Evolutionary conservation across 2,797 vertebrate genomes (phyloP), one percentile per base, ranked within the genome.

Genomic region (Atherinosoma microstoma): DNA sequence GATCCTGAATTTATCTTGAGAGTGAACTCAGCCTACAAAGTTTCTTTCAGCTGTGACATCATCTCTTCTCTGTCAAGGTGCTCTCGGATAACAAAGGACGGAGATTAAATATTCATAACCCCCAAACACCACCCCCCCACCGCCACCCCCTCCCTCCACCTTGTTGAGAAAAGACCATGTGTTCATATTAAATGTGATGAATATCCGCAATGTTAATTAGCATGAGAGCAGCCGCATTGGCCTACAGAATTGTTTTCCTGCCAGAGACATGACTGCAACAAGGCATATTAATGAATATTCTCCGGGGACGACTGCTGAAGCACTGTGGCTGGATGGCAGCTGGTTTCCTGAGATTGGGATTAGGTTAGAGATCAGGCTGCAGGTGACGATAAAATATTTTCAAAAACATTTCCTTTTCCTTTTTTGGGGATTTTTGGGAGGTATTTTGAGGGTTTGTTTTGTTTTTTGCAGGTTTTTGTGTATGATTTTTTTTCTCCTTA

Each of bases 161-260:
- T 29, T 64, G 81, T 83, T 83, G 76, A 80, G 81, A 86, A 78
- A 84, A 75, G 80, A 88, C 91, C 90, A 85, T 86, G 88, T 91
- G 89, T 87, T 91, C 71, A 0, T 85, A 84, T 90, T 87, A 89
- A 90, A 87, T 72, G 71, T 87, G 88, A 92, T 91, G 88, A 92
- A 92, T 93, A 92, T 92, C 87, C 80, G 1, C 40, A 1, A 76
- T 76, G 78, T 86, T 92, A 90, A 92, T 92, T 90, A 93, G 88
- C 84, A 81, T 62, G 89, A 89, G 80, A 87, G 89, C 84, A 81
- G 81, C 84, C 89, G 78, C 83, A 87, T 86, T 90, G 84, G 89
- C 84, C 80, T 67, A 70, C 79, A 76, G 80, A 81, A 86, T 86
- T 86, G 86, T 92, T 89, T 90, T 87, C 75, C 87, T 81, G 69